Evolutionary conservation across 2,888 invertebrate genomes (phyloP), one percentile per base, ranked within the genome.

Genomic region (Callosobruchus maculatus): DNA sequence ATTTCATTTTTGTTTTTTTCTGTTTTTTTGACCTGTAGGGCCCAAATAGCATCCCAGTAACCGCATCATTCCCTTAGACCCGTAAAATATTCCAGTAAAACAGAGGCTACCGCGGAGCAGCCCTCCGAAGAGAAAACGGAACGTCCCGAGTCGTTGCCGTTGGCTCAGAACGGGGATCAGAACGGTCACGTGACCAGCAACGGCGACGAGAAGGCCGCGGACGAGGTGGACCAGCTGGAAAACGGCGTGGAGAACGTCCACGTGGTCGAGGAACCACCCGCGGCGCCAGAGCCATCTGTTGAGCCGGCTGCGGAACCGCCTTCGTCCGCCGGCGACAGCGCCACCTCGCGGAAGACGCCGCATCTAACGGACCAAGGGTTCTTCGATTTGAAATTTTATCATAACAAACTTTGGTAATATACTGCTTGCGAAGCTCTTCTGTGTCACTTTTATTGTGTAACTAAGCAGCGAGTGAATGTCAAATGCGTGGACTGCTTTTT

Each of bases 341-440:
- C 84, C 69, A 79, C 82, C 22, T 83, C 82, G 66, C 85, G 83
- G 74, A 87, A 87, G 76, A 85, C 85, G 67, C 85, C 87, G 66
- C 86, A 87, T 78, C 81, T 88, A 71, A 92, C 93, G 21, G 91
- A 91, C 71, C 90, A 91, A 82, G 93, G 92, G 69, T 93, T 90
- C 85, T 90, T 93, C 80, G 94, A 94, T 87, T 89, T 94, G 69
- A 94, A 94, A 84, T 94, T 93, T 87, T 93, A 93, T 86, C 94
- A 94, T 86, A 93, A 93, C 82, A 92, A 92, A 81, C 88, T 94
- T 81, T 94, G 94, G 94, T 94, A 92, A 84, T 49, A 49, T 49
- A 49, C 49, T 49, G 49, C 49, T 49, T 49, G 49, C 49, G 13
- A 49, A 49, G 49, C 18, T 49, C 18, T 49, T 18, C 13, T 49